Conservation (phyloP, 2,113 vertebrate species). For the Trematocara macrostoma region DNA sequence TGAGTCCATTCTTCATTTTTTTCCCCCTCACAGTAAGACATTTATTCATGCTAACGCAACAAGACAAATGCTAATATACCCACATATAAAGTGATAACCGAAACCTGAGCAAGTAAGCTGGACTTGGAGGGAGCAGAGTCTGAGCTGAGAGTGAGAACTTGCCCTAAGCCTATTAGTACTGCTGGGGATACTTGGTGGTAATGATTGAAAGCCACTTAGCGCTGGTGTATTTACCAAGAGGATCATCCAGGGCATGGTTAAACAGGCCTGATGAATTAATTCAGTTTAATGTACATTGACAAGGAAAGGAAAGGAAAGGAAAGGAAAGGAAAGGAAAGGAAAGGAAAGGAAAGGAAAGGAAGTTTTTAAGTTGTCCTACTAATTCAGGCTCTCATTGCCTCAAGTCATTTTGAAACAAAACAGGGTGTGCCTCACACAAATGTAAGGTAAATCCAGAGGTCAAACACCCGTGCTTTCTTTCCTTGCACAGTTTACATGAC, state of each 20-base stretch:
- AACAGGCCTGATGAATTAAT: conserved; percentile 48
- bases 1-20: not conserved
- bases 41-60: conserved; percentile 35
- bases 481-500: not conserved
- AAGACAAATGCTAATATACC: conserved; percentile 28
- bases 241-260: conserved; percentile 52
- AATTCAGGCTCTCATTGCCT: not conserved
- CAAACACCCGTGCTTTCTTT: not conserved
- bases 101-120: not conserved
- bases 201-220: conserved; percentile 63
- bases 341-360: not conserved
- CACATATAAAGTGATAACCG: not conserved
- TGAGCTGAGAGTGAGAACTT: not conserved
- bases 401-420: not conserved
- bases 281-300: not conserved
- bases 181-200: conserved; percentile 50
- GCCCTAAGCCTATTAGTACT: conserved; percentile 56
- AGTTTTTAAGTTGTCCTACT: not conserved
- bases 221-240: conserved; percentile 51
- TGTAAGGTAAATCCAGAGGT: not conserved
- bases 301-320: not conserved
- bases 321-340: not conserved
- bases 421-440: not conserved
- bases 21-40: not conserved
- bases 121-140: not conserved